Evolutionary conservation across 2,113 vertebrate species (phyloP).

Genomic region (Mastomys natalensis): DNA sequence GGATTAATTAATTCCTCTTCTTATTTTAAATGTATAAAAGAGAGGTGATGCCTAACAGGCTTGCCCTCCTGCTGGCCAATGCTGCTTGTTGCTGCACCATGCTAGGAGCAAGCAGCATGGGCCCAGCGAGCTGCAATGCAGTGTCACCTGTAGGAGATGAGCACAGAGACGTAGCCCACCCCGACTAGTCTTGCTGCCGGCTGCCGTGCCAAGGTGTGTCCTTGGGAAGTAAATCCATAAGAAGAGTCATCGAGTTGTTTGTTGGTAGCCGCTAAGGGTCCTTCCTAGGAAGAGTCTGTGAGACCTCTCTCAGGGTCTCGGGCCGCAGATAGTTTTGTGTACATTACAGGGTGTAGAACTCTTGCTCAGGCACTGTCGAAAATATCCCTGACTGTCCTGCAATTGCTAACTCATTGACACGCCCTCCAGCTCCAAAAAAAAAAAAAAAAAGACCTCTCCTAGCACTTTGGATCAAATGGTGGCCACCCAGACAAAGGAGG

Average conservation of each 20-base stretch:
- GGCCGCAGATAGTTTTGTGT: background rate
- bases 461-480: background rate
- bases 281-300: background rate
- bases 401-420: background rate
- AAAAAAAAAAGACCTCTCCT: background rate
- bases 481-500: background rate
- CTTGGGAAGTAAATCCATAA: background rate
- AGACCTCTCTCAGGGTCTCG: background rate
- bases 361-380: background rate
- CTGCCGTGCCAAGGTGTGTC: background rate
- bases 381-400: background rate
- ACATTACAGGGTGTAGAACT: background rate
- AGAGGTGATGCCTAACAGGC: background rate
- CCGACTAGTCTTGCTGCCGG: background rate
- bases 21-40: constrained; percentile 53
- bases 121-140: background rate
- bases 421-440: background rate
- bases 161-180: background rate
- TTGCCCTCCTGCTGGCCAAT: background rate
- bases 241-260: background rate
- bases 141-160: background rate
- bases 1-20: constrained; percentile 65
- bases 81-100: fast-evolving
- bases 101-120: background rate
- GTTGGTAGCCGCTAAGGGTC: background rate